Evolutionary conservation across 2,888 invertebrate species (phyloP).

Genomic region (Perizoma flavofasciatum): DNA sequence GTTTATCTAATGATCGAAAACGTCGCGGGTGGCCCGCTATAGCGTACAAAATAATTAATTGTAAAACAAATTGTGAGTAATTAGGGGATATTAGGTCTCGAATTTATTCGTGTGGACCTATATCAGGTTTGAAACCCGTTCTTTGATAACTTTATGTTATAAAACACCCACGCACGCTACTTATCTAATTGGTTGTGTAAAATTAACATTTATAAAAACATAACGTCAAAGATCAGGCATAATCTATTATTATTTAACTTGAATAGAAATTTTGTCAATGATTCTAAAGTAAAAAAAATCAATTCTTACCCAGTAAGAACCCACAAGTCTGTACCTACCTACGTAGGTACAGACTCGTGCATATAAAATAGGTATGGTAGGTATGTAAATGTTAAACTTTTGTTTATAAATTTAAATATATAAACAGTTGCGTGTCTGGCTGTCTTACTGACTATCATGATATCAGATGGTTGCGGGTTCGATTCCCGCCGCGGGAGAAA

Average conservation of each 20-base stretch:
- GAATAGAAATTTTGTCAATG: background rate
- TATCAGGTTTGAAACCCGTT: slow-evolving; percentile 23
- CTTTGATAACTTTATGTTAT: slow-evolving; percentile 14
- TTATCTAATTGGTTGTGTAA: background rate
- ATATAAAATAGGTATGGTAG: too few relatives aligned
- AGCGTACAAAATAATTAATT: slow-evolving; percentile 24
- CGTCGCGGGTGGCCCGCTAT: slow-evolving; percentile 26
- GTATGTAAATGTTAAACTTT: too few relatives aligned
- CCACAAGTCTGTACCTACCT: too few relatives aligned
- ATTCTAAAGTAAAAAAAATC: too few relatives aligned
- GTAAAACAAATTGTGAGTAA: slow-evolving; percentile 20
- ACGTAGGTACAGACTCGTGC: too few relatives aligned
- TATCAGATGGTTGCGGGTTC: too few relatives aligned
- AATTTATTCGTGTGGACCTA: slow-evolving; percentile 6
- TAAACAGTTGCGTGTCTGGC: too few relatives aligned
- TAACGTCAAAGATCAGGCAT: background rate
- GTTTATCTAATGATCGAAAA: too few relatives aligned
- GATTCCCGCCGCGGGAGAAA: too few relatives aligned
- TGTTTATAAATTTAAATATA: too few relatives aligned
- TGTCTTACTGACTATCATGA: too few relatives aligned
- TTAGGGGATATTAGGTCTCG: slow-evolving; percentile 11
- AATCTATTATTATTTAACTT: slow-evolving; percentile 5
- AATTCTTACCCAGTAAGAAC: background rate
- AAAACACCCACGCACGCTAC: slow-evolving; percentile 15
- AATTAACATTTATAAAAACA: background rate